Percentiles rank a stretch among this genome's conserved stretches.
Evolutionary conservation across 1,140 invertebrate species (phyloP).

Genomic region (Dinoponera quadriceps): DNA sequence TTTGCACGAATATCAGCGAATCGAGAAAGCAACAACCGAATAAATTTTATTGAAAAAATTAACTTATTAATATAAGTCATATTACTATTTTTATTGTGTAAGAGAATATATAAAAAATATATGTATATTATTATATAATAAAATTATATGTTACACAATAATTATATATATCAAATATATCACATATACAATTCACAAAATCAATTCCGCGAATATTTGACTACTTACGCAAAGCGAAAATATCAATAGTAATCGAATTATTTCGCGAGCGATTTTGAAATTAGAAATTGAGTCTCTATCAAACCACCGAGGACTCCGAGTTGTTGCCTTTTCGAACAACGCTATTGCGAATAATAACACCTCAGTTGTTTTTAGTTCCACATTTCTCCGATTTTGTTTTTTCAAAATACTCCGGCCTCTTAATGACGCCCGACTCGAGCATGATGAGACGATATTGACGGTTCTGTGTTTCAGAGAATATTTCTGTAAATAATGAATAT

Average conservation of each 20-base stretch:
- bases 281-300: background rate
- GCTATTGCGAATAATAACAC: background rate
- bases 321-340: conserved; percentile 8
- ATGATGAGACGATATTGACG: background rate
- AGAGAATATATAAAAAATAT: background rate
- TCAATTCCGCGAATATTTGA: background rate
- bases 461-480: conserved; percentile 16
- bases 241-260: background rate
- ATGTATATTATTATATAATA: too few relatives aligned
- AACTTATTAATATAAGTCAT: background rate
- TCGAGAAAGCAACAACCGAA: conserved; percentile 26
- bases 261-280: background rate
- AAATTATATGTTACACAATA: too few relatives aligned
- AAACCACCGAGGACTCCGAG: background rate
- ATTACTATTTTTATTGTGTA: background rate
- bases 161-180: background rate
- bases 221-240: background rate
- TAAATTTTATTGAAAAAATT: background rate
- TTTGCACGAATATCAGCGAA: background rate
- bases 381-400: conserved; percentile 17
- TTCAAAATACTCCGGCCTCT: conserved; percentile 27
- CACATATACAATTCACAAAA: background rate
- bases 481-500: conserved; percentile 34
- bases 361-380: background rate
- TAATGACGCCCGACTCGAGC: background rate